Percentiles rank a stretch among this genome's conserved stretches.
phyloP scores from a whole-genome alignment of 2,113 vertebrate species.

The Phodopus roborovskii region DNA sequence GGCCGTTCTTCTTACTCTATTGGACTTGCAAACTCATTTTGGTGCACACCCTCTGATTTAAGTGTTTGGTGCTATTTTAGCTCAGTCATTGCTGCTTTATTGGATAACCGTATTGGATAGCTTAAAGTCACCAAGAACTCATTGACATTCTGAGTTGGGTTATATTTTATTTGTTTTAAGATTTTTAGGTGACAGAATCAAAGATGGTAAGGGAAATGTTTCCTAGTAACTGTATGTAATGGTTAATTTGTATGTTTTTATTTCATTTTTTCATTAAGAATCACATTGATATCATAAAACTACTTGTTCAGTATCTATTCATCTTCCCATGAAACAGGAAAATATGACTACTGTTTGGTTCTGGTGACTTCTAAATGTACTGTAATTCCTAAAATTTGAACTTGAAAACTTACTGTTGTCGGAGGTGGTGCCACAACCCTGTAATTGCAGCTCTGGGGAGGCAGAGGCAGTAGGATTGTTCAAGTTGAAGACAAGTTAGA shows the following conservation, averaged over 20 bases:
- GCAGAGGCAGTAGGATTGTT: background rate
- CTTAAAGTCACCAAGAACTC: background rate
- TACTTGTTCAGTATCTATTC: background rate
- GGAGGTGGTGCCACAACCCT: background rate
- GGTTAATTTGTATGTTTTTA: background rate
- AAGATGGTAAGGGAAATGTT: background rate
- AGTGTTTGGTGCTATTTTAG: slow-evolving; percentile 29
- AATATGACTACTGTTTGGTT: background rate
- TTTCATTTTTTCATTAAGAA: slow-evolving; percentile 10
- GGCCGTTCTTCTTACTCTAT: background rate
- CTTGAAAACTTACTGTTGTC: slow-evolving; percentile 29
- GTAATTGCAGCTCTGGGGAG: background rate
- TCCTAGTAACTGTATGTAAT: background rate
- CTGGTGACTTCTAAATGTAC: slow-evolving; percentile 18
- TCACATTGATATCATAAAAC: slow-evolving; percentile 36
- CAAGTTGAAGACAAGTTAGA: background rate
- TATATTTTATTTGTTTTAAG: slow-evolving; percentile 8
- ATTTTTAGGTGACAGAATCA: background rate
- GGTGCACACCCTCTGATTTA: background rate
- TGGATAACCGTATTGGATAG: background rate
- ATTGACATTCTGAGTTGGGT: background rate
- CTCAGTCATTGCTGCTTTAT: slow-evolving; percentile 16
- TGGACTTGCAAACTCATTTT: slow-evolving; percentile 41
- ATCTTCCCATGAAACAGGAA: slow-evolving; percentile 39
- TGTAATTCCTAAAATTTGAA: slow-evolving; percentile 26